Base-by-base conservation (phyloP, 2,888 invertebrate species). In the Nezara viridula region DNA sequence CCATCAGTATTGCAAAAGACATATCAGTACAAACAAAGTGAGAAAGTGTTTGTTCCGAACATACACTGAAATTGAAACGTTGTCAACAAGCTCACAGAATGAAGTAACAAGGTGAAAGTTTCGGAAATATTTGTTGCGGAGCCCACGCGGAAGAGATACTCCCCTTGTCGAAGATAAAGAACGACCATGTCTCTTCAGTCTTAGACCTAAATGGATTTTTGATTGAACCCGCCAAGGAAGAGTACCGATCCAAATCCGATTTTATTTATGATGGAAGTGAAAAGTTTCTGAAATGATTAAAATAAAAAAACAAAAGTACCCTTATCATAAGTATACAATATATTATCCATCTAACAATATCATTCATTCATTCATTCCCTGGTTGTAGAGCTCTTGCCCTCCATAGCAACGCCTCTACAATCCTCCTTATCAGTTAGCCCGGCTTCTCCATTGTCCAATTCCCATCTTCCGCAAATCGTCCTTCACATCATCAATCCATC, bases 71-170 rank as follows among this genome's bases (percentile, higher is more conserved):
- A 73, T 73, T 73, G 66, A 73, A 37, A 73, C 32, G 37, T 73
- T 21, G 66, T 73, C 66, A 73, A 73, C 66, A 47, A 81, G 81
- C 81, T 81, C 81, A 44, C n/a, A 47, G 81, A 81, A 81, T 81
- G 81, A 44, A 81, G 81, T 44, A 81, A 81, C 44, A 81, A n/a
- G 44, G 81, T 44, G 81, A 81, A 81, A 81, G 81, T 81, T 81
- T 81, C 40, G 44, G 44, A 81, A 81, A 81, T 81, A 81, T 81
- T 81, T 81, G 19, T 37, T 37, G 32, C 6, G 21, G 66, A 37
- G 81, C 81, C 81, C 44, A 81, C 81, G 81, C 81, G 81, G 81
- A 81, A 81, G 81, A 44, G 44, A n/a, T 40, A 47, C n/a, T n/a
- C 81, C 16, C 21, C 66, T 73, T 73, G 66, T 73, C 32, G 66